Base-by-base conservation (phyloP, 2,797 vertebrate genomes). In the Pantherophis vulpinus region DNA sequence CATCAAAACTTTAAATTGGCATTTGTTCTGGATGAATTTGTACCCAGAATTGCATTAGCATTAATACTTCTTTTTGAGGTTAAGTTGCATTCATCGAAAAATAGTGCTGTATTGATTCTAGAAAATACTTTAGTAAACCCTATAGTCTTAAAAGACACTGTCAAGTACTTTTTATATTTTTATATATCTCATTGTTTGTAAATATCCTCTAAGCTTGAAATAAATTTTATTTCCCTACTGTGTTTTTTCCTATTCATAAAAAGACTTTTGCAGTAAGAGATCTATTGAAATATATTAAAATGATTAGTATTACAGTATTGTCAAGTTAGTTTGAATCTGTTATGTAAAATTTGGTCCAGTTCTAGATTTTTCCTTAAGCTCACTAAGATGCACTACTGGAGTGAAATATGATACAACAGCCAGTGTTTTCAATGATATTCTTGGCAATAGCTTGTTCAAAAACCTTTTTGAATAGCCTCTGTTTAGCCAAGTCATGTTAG, bases 171-270 rank as follows among this genome's bases (percentile, higher is more conserved):
- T 96, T 97, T 98, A 97, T 98, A 98, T 98, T 98, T 98, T 98
- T 98, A 97, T 98, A 98, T 96, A 96, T 95, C 95, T 96, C 93
- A 59, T 94, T 97, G 96, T 97, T 98, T 98, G 98, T 98, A 98
- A 98, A 98, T 98, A 98, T 93, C 96, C 93, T 97, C 93, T 95
- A 97, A 97, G 95, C 97, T 97, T 97, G 95, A 97, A 98, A 97
- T 97, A 98, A 98, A 98, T 96, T 97, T 96, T 98, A 98, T 98
- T 98, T 98, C 97, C 97, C 96, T 98, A 98, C 95, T 58, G 95
- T 5, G 95, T 94, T 92, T 6, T 96, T 96, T 95, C 93, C 93
- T 87, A 93, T 47, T 14, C 8, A 86, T 70, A 60, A 55, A 87
- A n/a, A 88, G 13, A 18, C 5, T 54, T 63, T 70, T 16, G 54